Conservation (phyloP, 2,113 vertebrate genomes). For the Campylomormyrus numenius region DNA sequence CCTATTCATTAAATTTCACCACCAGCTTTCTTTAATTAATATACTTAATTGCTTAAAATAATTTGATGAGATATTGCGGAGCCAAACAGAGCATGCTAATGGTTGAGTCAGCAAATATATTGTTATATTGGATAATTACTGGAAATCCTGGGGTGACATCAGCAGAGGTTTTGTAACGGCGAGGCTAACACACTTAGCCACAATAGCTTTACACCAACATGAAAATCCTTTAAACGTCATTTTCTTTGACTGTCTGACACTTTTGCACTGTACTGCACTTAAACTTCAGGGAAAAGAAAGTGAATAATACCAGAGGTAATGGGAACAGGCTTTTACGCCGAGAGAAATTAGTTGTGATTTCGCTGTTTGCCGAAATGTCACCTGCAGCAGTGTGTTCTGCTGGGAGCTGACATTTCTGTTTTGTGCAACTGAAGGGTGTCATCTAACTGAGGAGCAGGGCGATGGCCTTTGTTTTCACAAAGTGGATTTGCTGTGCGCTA, state of each 20-base stretch:
- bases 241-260: background rate
- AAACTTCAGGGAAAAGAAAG: background rate
- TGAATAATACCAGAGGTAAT: background rate
- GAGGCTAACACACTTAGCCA: background rate
- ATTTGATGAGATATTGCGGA: background rate
- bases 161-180: background rate
- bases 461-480: background rate
- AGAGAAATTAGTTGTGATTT: background rate
- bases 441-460: background rate
- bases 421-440: constrained; percentile 3
- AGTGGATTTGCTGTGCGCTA: background rate
- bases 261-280: background rate
- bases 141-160: background rate
- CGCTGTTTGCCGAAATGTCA: background rate
- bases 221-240: background rate
- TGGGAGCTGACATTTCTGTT: background rate
- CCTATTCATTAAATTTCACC: background rate
- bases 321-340: background rate
- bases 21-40: background rate
- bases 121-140: background rate
- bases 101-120: background rate
- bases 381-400: background rate
- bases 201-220: background rate
- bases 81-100: background rate
- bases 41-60: background rate